A percentile compares a stretch with the other conserved stretches of the same genome.
These are phyloP conservation scores for Antennarius striatus DNA, from an alignment of 2,113 vertebrate species.

Conservation along the genomic window DNA sequence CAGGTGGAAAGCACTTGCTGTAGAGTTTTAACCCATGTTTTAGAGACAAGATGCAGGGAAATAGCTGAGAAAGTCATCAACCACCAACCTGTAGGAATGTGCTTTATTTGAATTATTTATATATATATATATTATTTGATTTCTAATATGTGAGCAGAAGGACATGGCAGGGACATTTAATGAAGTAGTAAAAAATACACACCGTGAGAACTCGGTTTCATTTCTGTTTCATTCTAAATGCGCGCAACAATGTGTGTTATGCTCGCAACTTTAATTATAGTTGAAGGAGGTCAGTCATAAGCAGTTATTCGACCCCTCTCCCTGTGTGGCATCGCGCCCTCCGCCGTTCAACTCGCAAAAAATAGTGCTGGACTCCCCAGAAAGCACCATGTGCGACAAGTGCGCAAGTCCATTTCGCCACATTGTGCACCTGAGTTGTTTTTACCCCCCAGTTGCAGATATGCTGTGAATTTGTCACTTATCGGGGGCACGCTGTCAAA, in stretches of 20 bases:
- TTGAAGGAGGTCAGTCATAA: constrained; percentile 57
- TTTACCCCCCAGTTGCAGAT: constrained; percentile 63
- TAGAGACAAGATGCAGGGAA: no score
- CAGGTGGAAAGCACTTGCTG: constrained; percentile 72
- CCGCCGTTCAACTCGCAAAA: constrained; percentile 58
- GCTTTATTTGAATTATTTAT: no score
- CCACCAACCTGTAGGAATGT: no score
- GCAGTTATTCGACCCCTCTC: constrained; percentile 61
- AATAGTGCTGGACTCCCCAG: constrained; percentile 69
- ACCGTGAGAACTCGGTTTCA: not conserved
- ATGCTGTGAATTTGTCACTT: constrained; percentile 68
- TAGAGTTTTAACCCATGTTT: not conserved
- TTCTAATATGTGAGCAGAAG: no score
- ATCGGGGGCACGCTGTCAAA: constrained; percentile 45
- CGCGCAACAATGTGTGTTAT: constrained; percentile 52
- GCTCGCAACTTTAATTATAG: constrained; percentile 70
- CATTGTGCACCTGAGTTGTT: constrained; percentile 65
- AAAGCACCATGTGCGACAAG: constrained; percentile 53
- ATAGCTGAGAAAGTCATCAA: constrained; percentile 2
- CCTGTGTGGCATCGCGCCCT: constrained; percentile 75
- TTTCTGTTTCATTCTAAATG: constrained; percentile 32
- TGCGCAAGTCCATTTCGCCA: constrained; percentile 56
- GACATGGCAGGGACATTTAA: not conserved
- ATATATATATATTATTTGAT: no score
- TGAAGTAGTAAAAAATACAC: not conserved